Percentiles rank a stretch among this genome's conserved stretches.
Evolutionary conservation across 2,888 invertebrate species (phyloP).

Genomic region (Mongoloraphidia duomilia): DNA sequence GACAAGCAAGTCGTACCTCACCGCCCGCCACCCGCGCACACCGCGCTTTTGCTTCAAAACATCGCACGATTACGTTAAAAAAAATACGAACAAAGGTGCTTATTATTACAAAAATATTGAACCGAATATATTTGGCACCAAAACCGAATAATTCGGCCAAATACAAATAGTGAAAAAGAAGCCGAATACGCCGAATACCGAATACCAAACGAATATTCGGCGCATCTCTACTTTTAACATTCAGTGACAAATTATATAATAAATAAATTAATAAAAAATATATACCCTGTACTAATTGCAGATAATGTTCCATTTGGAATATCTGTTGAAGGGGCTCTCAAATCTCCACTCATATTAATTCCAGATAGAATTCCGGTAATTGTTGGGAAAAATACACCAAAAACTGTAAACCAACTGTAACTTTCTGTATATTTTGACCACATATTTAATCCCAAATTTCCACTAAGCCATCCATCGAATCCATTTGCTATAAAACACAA

Average conservation of each 20-base stretch:
- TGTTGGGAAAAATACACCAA: slow-evolving; percentile 95
- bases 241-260: neutral
- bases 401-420: slow-evolving; percentile 89
- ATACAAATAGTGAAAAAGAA: too few species aligned
- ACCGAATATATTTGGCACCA: too few species aligned
- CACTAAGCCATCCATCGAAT: slow-evolving; percentile 74
- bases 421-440: slow-evolving; percentile 64
- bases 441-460: slow-evolving; percentile 66
- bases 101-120: too few species aligned
- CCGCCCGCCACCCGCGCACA: too few species aligned
- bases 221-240: neutral
- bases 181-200: too few species aligned
- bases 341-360: slow-evolving; percentile 96
- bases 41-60: too few species aligned
- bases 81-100: too few species aligned
- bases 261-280: neutral
- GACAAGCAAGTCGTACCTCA: too few species aligned
- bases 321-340: slow-evolving; percentile 78
- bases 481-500: slow-evolving; percentile 45
- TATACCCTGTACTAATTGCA: slow-evolving; percentile 78
- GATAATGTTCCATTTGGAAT: slow-evolving; percentile 91
- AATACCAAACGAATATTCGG: too few species aligned
- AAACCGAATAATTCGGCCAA: too few species aligned
- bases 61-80: too few species aligned
- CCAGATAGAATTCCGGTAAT: slow-evolving; percentile 94